These are phyloP conservation scores for Spea hammondii DNA, from an alignment of 2,797 vertebrate species.

Conservation along the genomic window DNA sequence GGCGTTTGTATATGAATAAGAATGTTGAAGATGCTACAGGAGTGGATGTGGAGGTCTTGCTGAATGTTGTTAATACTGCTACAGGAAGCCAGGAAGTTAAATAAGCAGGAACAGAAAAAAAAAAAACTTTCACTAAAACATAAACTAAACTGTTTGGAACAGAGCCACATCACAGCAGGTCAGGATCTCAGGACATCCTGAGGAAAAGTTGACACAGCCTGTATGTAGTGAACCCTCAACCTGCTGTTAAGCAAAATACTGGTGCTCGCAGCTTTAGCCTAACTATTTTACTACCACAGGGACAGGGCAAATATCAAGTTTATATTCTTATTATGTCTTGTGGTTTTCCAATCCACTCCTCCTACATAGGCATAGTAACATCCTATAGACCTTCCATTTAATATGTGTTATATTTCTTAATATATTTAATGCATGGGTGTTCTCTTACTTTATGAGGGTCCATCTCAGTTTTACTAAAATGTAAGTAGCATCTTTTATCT, in stretches of 20 bases:
- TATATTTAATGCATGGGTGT: too few relatives aligned
- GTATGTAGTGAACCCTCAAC: not conserved
- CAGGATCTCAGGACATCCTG: conserved; percentile 33
- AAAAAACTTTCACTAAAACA: conserved; percentile 28
- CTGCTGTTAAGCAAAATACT: not conserved
- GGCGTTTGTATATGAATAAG: conserved; percentile 49
- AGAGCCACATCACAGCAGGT: conserved; percentile 6
- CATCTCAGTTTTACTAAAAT: too few relatives aligned
- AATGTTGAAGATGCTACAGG: conserved; percentile 20
- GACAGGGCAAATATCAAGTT: too few relatives aligned
- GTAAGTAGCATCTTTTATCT: too few relatives aligned
- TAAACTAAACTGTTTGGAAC: conserved; percentile 20
- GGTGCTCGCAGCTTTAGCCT: too few relatives aligned
- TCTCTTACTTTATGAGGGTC: too few relatives aligned
- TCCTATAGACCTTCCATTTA: too few relatives aligned
- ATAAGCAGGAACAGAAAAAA: conserved; percentile 19
- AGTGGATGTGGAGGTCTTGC: conserved; percentile 17
- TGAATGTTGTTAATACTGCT: conserved; percentile 10
- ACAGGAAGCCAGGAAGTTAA: conserved; percentile 44
- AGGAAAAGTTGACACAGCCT: conserved; percentile 33
- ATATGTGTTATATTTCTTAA: too few relatives aligned
- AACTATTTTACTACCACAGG: too few relatives aligned
- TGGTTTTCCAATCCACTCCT: too few relatives aligned
- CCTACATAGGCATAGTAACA: too few relatives aligned
- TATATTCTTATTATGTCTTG: too few relatives aligned